Evolutionary conservation across 2,797 vertebrate species (phyloP), one percentile per base, ranked within the genome.

Genomic region (Hydrolagus colliei): DNA sequence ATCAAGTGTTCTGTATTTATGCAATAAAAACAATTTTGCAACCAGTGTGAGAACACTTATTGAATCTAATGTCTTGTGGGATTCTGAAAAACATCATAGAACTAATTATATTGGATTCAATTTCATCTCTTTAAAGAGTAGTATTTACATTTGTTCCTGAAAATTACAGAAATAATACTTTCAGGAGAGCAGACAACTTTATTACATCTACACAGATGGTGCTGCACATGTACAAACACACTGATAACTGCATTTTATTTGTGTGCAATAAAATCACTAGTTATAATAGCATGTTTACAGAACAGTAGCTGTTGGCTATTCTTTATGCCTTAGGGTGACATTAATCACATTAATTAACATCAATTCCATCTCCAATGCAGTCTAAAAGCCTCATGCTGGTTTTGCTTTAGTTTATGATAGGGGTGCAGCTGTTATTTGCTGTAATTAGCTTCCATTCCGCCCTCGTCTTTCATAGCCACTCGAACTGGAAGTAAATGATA

Each of bases 341-440:
- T 14, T 79, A 63, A 27, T 79, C 77, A 27, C 11, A 63, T 12
- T 14, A 79, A 63, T 80, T 61, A 67, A 14, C 62, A 12, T 16
- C 62, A 65, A 14, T 80, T 67, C 78, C 78, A 67, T 32, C 35
- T 80, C 12, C 62, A 65, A n/a, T 35, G 22, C 62, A 65, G 22
- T 32, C 27, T 22, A 79, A 79, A 63, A 59, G 59, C 20, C 76
- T 11, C 16, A n/a, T 79, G 61, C 63, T 6, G 11, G 62, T 79
- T 63, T 79, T 79, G 41, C 61, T 27, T 79, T 78, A n/a, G 14
- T 79, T 79, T 62, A 79, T 79, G 62, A 27, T 65, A 63, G 77
- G n/a, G 41, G 27, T 65, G 11, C 27, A 9, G 12, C 59, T 79
- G 12, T 63, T 52, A 52, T 52, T 79, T 79, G 61, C 61, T 79